These are phyloP conservation scores for Philhelius pedissequus DNA, from an alignment of 2,888 invertebrate species.

Conservation along the genomic window DNA sequence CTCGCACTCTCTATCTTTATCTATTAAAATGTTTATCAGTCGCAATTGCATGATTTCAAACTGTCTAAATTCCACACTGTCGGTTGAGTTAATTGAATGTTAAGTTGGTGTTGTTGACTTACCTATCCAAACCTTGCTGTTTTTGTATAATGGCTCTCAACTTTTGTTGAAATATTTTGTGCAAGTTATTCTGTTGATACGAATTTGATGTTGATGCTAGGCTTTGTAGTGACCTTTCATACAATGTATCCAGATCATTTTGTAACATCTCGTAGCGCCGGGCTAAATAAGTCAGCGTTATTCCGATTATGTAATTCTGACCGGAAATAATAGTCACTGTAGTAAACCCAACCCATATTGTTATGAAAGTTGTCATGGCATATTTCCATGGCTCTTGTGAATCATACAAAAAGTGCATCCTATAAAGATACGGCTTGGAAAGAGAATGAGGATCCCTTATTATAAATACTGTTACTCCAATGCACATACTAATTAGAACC, in stretches of 20 bases:
- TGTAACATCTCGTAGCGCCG: background rate
- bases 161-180: background rate
- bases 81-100: no score
- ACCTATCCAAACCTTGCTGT: constrained; percentile 8
- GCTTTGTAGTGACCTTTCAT: background rate
- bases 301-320: background rate
- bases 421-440: constrained; percentile 66
- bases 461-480: background rate
- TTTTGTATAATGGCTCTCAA: background rate
- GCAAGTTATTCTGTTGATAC: background rate
- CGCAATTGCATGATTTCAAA: no score
- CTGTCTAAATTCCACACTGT: no score
- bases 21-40: no score
- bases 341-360: constrained; percentile 1
- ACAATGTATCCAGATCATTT: background rate
- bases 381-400: constrained; percentile 57
- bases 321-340: background rate
- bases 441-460: constrained; percentile 29
- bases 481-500: constrained; percentile 35
- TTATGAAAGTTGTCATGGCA: background rate
- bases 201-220: background rate
- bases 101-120: no score
- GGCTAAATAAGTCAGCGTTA: background rate
- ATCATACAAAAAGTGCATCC: constrained; percentile 66
- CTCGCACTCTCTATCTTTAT: no score